Base-by-base conservation (phyloP, 2,113 vertebrate species). In the Megalops atlanticus region DNA sequence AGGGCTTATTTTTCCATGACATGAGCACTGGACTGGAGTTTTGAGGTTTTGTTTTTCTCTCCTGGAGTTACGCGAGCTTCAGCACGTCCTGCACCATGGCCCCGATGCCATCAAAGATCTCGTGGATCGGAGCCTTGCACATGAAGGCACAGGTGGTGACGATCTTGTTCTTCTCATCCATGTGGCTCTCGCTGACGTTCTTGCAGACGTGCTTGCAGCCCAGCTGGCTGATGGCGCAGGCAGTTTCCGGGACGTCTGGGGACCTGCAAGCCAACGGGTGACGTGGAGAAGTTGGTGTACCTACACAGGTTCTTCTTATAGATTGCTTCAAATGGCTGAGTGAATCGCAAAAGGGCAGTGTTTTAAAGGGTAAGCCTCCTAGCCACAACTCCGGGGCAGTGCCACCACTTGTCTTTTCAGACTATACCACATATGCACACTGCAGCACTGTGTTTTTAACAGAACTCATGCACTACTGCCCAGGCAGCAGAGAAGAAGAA, bases 141-240 rank as follows among this genome's bases (percentile, higher is more conserved):
- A 94, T 94, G 89, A 96, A 96, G n/a, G 92, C 90, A 16, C 89
- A 89, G 24, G 91, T 95, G 81, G 91, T 95, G 79, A 94, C 90
- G 81, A 95, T 89, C 85, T 94, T 94, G 88, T 95, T 94, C 75
- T 93, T 88, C 74, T 86, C 79, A 76, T 95, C 95, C 85, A 94
- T 88, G 0, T 95, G 94, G 52, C 91, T 92, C 86, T 95, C 93
- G 24, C 85, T 82, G 15, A 96, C 94, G 5, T 92, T 86, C 86
- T 93, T 92, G 77, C 89, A 95, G 84, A 95, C 31, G 0, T 94
- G 94, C 81, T 90, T 93, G 86, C 92, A 95, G 83, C 92, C 91
- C 81, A 95, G 91, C 84, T 94, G 90, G 77, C 85, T 78, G 82
- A 95, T 89, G 40, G 92, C 93, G 24, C 91, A 86, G 0, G 94